These are phyloP conservation scores for Bombyx mori DNA, from an alignment of 1,140 invertebrate genomes.

Conservation along the genomic window DNA sequence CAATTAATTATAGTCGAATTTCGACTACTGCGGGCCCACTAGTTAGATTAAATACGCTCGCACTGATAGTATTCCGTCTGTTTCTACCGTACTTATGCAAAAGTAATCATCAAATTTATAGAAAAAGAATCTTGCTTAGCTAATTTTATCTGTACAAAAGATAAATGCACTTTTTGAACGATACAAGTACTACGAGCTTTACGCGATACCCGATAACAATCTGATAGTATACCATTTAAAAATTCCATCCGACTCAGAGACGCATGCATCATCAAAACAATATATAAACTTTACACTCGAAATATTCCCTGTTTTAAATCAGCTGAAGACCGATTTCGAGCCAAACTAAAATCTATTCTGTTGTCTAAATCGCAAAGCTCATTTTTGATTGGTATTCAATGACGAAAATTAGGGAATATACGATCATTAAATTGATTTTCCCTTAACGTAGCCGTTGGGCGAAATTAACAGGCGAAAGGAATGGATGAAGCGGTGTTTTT, in stretches of 20 bases:
- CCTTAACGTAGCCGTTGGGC: neutral
- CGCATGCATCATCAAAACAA: constrained; percentile 2
- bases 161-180: too few relatives aligned
- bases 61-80: too few relatives aligned
- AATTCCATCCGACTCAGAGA: neutral
- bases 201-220: too few relatives aligned
- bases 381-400: neutral
- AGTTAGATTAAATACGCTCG: too few relatives aligned
- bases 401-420: constrained; percentile 1
- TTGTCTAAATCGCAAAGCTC: neutral
- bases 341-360: neutral
- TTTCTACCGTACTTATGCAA: too few relatives aligned
- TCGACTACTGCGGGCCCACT: too few relatives aligned
- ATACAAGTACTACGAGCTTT: too few relatives aligned
- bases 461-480: constrained; percentile 3
- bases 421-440: constrained; percentile 4
- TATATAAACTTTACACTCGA: constrained; percentile 4
- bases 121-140: too few relatives aligned
- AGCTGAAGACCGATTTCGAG: neutral
- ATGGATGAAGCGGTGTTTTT: constrained; percentile 1
- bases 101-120: too few relatives aligned
- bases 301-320: neutral
- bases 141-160: too few relatives aligned
- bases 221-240: neutral
- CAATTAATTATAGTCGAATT: too few relatives aligned